These are phyloP conservation scores for Syngnathus acus DNA, from an alignment of 2,797 vertebrate genomes.

Conservation along the genomic window DNA sequence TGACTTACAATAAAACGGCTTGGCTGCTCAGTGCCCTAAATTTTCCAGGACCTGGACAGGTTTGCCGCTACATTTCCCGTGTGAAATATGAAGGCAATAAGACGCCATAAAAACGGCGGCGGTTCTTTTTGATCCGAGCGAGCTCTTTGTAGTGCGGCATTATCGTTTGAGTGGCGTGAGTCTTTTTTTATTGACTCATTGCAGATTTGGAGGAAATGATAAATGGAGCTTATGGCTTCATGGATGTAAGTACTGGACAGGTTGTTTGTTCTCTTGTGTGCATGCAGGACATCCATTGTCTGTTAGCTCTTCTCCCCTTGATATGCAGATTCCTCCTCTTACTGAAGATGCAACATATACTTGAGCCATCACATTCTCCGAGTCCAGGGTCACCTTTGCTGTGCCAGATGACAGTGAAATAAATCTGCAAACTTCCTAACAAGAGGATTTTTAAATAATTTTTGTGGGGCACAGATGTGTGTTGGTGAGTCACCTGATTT, in stretches of 20 bases:
- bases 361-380: slow-evolving; percentile 10
- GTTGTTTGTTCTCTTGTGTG: slow-evolving; percentile 9
- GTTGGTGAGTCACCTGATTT: too few relatives aligned
- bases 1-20: slow-evolving; percentile 32
- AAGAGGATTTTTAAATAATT: slow-evolving; percentile 19
- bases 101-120: slow-evolving; percentile 41
- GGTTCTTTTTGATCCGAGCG: slow-evolving; percentile 57
- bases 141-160: slow-evolving; percentile 50
- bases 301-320: neutral
- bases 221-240: slow-evolving; percentile 40
- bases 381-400: slow-evolving; percentile 35
- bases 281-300: too few relatives aligned
- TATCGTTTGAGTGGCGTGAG: slow-evolving; percentile 44
- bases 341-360: neutral
- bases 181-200: slow-evolving; percentile 63
- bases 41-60: slow-evolving; percentile 53
- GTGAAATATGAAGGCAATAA: slow-evolving; percentile 67
- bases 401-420: slow-evolving; percentile 63
- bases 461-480: too few relatives aligned
- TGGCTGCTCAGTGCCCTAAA: slow-evolving; percentile 52
- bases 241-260: slow-evolving; percentile 17
- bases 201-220: slow-evolving; percentile 36
- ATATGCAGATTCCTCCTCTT: slow-evolving; percentile 1
- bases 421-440: slow-evolving; percentile 42
- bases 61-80: slow-evolving; percentile 65